A percentile compares a stretch with the other conserved stretches of the same genome.
phyloP scores from a whole-genome alignment of 2,113 vertebrate genomes.

The Pseudopodoces humilis region DNA sequence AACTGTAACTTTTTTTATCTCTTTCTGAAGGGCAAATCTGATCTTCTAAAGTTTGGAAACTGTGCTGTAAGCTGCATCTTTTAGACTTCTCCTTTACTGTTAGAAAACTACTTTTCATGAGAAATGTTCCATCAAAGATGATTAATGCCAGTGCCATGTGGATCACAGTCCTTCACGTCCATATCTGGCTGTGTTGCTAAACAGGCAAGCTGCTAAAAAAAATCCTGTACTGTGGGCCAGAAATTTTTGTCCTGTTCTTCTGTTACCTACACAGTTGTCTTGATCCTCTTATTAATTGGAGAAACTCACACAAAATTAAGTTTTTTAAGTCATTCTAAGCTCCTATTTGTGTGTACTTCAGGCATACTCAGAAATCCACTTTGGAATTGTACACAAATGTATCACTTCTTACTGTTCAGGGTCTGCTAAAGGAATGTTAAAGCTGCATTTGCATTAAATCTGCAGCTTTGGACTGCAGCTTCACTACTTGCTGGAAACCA shows the following conservation, averaged over 20 bases:
- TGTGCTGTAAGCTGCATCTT: neutral
- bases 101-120: neutral
- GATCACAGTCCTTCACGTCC: neutral
- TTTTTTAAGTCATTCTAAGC: neutral
- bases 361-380: neutral
- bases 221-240: neutral
- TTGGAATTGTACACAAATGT: neutral
- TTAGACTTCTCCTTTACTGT: neutral
- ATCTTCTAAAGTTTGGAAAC: neutral
- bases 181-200: neutral
- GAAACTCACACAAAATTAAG: neutral
- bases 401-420: neutral
- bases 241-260: neutral
- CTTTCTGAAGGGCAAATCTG: neutral
- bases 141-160: neutral
- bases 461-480: neutral
- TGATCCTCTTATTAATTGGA: neutral
- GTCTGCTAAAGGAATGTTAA: neutral
- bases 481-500: neutral
- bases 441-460: neutral
- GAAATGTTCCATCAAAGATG: neutral
- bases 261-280: neutral
- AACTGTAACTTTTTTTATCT: neutral
- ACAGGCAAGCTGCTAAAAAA: neutral
- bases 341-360: neutral